Evolutionary conservation across 2,797 vertebrate species (phyloP).

Genomic region (Gephyroberyx darwinii): DNA sequence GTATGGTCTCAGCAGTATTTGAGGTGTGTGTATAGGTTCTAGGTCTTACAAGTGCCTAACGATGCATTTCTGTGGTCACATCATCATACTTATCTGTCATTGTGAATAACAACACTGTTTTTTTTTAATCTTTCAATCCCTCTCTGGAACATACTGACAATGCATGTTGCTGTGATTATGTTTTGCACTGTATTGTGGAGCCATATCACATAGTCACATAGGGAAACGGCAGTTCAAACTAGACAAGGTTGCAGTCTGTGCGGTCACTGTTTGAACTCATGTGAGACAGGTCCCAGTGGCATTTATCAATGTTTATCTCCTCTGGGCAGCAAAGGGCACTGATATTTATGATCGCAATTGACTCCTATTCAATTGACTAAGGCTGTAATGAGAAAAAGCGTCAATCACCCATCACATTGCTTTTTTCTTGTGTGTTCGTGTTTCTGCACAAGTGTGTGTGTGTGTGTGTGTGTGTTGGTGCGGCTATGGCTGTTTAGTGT

Average conservation of each 20-base stretch:
- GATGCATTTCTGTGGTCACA: neutral
- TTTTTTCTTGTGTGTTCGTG: neutral
- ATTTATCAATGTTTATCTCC: neutral
- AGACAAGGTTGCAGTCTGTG: neutral
- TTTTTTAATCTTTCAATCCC: slow-evolving; percentile 6
- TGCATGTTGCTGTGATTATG: slow-evolving; percentile 48
- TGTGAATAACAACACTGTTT: slow-evolving; percentile 17
- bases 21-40: slow-evolving; percentile 9
- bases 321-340: neutral
- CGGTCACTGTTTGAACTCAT: neutral
- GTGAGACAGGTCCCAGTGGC: no score
- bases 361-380: slow-evolving; percentile 4
- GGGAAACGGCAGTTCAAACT: neutral
- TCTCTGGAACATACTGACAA: slow-evolving; percentile 36
- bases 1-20: neutral
- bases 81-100: slow-evolving; percentile 4
- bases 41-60: slow-evolving; percentile 55
- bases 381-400: slow-evolving; percentile 18
- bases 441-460: neutral
- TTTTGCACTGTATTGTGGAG: slow-evolving; percentile 54
- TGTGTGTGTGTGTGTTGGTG: neutral
- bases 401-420: slow-evolving; percentile 4
- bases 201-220: slow-evolving; percentile 29
- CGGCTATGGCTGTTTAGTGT: neutral
- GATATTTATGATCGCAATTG: slow-evolving; percentile 9